These are phyloP conservation scores for Leptinotarsa texana DNA, from an alignment of 1,140 invertebrate genomes.

Conservation along the genomic window DNA sequence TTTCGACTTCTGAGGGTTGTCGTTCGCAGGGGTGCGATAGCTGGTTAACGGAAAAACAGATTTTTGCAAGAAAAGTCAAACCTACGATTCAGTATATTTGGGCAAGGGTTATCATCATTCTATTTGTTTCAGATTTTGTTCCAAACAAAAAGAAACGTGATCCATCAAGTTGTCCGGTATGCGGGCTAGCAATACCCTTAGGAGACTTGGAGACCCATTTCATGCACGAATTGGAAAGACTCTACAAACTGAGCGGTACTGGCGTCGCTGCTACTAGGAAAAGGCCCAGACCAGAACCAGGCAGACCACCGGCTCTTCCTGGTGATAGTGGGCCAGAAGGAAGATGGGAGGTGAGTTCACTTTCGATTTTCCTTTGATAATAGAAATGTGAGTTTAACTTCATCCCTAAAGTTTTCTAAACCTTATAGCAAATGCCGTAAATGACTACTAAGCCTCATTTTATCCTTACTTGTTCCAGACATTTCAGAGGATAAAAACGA, in stretches of 20 bases:
- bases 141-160: conserved; percentile 52
- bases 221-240: conserved; percentile 75
- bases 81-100: too few relatives aligned
- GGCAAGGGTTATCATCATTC: neutral
- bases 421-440: neutral
- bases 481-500: conserved; percentile 80
- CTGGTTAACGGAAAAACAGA: too few relatives aligned
- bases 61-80: too few relatives aligned
- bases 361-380: neutral
- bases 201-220: conserved; percentile 81
- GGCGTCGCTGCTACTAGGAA: conserved; percentile 57
- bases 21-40: too few relatives aligned
- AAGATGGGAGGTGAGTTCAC: conserved; percentile 67
- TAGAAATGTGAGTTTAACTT: neutral
- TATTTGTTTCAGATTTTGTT: conserved; percentile 47
- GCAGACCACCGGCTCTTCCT: conserved; percentile 57
- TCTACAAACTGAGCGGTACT: conserved; percentile 66
- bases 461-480: conserved; percentile 57
- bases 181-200: conserved; percentile 73
- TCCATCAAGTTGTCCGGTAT: conserved; percentile 74
- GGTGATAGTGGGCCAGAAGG: conserved; percentile 66
- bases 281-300: conserved; percentile 54
- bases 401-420: neutral
- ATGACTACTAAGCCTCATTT: neutral
- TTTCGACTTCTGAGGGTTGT: too few relatives aligned